Percentiles rank a stretch among this genome's conserved stretches.
Conservation (phyloP, 1,140 invertebrate species). For the Anoplophora glabripennis region DNA sequence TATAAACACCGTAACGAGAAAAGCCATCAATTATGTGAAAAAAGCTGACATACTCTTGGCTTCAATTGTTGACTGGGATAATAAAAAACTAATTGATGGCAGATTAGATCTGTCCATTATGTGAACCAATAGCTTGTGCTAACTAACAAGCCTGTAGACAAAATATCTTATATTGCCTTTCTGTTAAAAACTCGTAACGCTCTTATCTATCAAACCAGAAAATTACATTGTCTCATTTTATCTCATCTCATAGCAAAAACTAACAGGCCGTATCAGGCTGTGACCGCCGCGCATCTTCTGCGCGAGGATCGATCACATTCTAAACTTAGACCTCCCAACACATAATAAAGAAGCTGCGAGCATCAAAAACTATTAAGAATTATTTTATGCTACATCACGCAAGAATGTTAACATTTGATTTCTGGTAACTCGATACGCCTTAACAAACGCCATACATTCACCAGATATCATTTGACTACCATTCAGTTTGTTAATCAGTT, state of each 20-base stretch:
- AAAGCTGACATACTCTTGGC: not conserved
- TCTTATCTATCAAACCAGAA: constrained; percentile 43
- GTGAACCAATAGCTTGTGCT: constrained; percentile 22
- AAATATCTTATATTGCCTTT: constrained; percentile 22
- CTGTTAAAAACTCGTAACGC: constrained; percentile 31
- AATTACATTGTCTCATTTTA: constrained; percentile 46
- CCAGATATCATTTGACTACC: constrained; percentile 30
- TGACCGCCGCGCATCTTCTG: constrained; percentile 17
- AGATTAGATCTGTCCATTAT: constrained; percentile 26
- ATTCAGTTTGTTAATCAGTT: constrained; percentile 29
- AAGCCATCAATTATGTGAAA: constrained; percentile 4
- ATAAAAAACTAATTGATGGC: constrained; percentile 22
- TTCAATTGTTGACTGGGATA: not conserved
- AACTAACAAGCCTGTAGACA: constrained; percentile 29
- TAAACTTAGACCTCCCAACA: constrained; percentile 38
- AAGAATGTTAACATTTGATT: constrained; percentile 45
- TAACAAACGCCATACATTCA: constrained; percentile 21
- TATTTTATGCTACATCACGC: constrained; percentile 43
- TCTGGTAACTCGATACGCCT: constrained; percentile 36
- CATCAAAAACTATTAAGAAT: constrained; percentile 41
- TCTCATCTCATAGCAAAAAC: constrained; percentile 36
- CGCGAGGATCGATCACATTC: constrained; percentile 20
- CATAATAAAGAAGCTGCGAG: constrained; percentile 40
- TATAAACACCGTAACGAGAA: not conserved
- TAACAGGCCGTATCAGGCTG: constrained; percentile 24